A percentile compares a stretch with the other conserved stretches of the same genome.
Evolutionary conservation across 1,140 invertebrate genomes (phyloP).

Genomic region (Papilio dardanus): DNA sequence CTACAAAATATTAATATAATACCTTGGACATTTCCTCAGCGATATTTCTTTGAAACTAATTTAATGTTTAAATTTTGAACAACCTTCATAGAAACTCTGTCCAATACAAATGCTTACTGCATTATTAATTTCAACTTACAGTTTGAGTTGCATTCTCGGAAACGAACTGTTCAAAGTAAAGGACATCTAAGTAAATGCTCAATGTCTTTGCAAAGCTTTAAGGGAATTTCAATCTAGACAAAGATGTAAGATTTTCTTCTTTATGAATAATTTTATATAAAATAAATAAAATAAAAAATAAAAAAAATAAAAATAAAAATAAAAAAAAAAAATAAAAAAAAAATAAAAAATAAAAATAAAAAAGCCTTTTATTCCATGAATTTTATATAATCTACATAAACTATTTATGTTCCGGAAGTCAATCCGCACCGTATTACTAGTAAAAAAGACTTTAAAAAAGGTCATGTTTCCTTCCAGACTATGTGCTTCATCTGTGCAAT

Average conservation of each 20-base stretch:
- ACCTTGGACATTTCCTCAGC: neutral
- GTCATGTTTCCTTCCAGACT: too few species aligned
- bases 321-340: too few species aligned
- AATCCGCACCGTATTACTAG: too few species aligned
- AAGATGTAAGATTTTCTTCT: neutral
- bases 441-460: too few species aligned
- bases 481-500: too few species aligned
- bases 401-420: too few species aligned
- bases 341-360: too few species aligned
- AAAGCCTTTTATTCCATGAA: too few species aligned
- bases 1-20: slow-evolving; percentile 1
- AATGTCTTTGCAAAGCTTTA: neutral
- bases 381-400: too few species aligned
- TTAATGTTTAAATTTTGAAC: slow-evolving; percentile 14
- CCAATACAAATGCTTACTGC: neutral
- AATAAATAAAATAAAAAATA: neutral
- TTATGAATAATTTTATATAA: neutral
- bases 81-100: neutral
- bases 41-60: neutral
- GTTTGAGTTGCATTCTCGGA: slow-evolving; percentile 1
- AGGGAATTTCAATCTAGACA: neutral
- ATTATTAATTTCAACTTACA: slow-evolving; percentile 10
- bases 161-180: neutral
- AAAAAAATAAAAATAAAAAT: too few species aligned
- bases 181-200: slow-evolving; percentile 7